phyloP scores from a whole-genome alignment of 2,888 invertebrate genomes.

The Arrhopalites spinosus region DNA sequence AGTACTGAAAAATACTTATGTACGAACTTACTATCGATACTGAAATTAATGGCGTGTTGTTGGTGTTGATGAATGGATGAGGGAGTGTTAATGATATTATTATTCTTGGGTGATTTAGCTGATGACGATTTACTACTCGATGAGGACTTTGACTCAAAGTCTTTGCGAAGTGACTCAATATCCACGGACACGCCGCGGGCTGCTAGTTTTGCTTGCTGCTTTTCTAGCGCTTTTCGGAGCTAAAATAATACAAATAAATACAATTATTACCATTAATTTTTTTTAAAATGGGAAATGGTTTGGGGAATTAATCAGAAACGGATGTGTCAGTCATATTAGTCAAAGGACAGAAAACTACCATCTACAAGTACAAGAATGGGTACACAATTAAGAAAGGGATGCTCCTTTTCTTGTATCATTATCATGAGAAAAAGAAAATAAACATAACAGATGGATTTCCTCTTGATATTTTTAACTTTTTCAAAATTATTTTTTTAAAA shows the following conservation, averaged over 20 bases:
- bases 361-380: background rate
- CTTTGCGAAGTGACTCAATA: constrained; percentile 77
- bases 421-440: no score
- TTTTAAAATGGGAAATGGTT: no score
- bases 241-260: constrained; percentile 58
- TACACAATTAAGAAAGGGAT: background rate
- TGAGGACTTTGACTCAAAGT: background rate
- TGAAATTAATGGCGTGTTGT: constrained; percentile 43
- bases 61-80: constrained; percentile 6
- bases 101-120: constrained; percentile 9
- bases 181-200: constrained; percentile 79
- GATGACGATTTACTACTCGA: constrained; percentile 4
- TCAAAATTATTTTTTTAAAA: no score
- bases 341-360: no score
- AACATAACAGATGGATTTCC: no score
- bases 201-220: constrained; percentile 88
- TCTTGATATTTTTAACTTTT: no score
- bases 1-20: no score
- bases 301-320: no score
- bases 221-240: constrained; percentile 85
- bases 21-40: constrained; percentile 47
- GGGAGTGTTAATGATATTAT: constrained; percentile 11
- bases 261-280: no score
- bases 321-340: no score
- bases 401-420: background rate